Percentiles rank a stretch among this genome's conserved stretches.
Conservation (phyloP, 2,888 invertebrate species). For the Yponomeuta evonymella region DNA sequence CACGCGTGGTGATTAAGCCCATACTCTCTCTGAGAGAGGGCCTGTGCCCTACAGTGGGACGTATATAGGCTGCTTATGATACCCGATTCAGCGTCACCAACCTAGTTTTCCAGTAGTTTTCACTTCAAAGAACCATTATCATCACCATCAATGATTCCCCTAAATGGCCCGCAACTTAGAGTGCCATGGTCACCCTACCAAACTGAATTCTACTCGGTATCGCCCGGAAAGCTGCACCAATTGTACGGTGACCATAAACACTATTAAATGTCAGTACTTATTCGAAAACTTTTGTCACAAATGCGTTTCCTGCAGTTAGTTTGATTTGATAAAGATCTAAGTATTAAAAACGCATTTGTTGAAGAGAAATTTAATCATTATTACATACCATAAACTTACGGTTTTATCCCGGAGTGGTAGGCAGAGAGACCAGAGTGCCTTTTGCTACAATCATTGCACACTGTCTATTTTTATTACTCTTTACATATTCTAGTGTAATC, state of each 20-base stretch:
- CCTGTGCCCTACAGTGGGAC: too few relatives aligned
- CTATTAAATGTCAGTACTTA: background rate
- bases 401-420: too few relatives aligned
- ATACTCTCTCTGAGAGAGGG: too few relatives aligned
- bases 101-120: too few relatives aligned
- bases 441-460: too few relatives aligned
- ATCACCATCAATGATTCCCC: background rate
- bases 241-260: background rate
- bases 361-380: background rate
- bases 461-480: too few relatives aligned
- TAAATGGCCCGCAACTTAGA: background rate
- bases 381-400: background rate
- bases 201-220: background rate
- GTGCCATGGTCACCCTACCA: constrained; percentile 19
- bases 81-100: too few relatives aligned
- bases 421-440: too few relatives aligned
- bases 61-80: too few relatives aligned
- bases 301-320: background rate
- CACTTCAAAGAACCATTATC: too few relatives aligned
- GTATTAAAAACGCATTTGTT: background rate
- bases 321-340: background rate
- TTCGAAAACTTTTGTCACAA: background rate
- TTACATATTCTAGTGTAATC: too few relatives aligned
- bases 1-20: too few relatives aligned
- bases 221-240: background rate